Evolutionary conservation across 64 coral and sea anemone species (phyloP), one percentile per base, ranked within the genome.

Genomic region (Platygyra sinensis): DNA sequence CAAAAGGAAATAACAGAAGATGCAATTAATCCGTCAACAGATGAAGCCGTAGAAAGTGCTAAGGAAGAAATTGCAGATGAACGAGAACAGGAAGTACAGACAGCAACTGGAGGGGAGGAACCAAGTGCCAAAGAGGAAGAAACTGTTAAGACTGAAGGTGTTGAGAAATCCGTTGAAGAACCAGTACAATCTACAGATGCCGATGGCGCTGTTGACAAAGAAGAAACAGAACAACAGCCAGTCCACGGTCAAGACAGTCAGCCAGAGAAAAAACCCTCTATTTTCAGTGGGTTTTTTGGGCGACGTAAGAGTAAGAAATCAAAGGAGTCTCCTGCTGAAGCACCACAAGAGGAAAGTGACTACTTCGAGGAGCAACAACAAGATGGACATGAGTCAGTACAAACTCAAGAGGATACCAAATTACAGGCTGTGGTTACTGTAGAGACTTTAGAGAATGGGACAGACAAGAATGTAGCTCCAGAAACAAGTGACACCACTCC

Each of bases 1-100:
- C 67, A 72, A 46, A 2, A 59, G 18, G 62, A 80, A 20, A 42
- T 22, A 61, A 74, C 50, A 72, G 67, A 72, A 36, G 33, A 31
- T 80, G 42, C 19, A 14, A 49, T 62, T 8, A 61, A 20, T 14
- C 69, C 74, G 6, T n/a, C 63, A 87, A 61, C 10, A 24, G 72
- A 30, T 86, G 60, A 89, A 89, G 87, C 59, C 69, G 14, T 39
- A 18, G 59, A 62, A 59, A 86, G 74, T 50, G 54, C 42, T 51
- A 8, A 60, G 50, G 73, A 54, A 29, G 90, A 87, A 71, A 25
- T 59, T 25, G 67, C 65, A 13, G 78, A 89, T 46, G 62, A 64
- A 20, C 39, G 51, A 30, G 25, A 20, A 64, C 62, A 89, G 50
- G 57, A 29, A n/a, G 50, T 18, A 1, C 31, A 36, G 42, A 60